Percentiles rank a stretch among this genome's conserved stretches.
Conservation (phyloP, 2,888 invertebrate species). For the Dasypolia templi region DNA sequence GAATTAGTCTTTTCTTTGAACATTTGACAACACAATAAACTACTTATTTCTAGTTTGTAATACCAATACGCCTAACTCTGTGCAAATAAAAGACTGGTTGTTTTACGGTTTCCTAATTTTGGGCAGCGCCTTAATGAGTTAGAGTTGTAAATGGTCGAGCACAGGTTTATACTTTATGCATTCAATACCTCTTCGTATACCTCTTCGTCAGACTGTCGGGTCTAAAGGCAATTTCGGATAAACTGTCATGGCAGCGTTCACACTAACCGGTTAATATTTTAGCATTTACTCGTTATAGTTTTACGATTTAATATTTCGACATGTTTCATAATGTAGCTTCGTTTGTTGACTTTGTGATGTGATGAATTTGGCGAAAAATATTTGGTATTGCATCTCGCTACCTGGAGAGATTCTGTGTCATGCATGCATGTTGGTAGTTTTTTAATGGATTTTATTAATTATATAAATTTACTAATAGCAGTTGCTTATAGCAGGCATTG, state of each 20-base stretch:
- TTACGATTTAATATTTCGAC: slow-evolving; percentile 51
- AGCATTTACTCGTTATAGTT: slow-evolving; percentile 46
- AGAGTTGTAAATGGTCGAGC: no score
- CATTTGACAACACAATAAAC: no score
- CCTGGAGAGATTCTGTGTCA: neutral
- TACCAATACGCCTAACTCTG: no score
- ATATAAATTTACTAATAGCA: neutral
- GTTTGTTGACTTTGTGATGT: slow-evolving; percentile 20
- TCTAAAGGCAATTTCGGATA: slow-evolving; percentile 51
- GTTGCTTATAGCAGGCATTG: neutral
- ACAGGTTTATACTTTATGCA: slow-evolving; percentile 11
- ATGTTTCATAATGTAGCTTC: slow-evolving; percentile 33
- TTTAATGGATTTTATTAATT: slow-evolving; percentile 24
- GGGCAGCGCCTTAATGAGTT: no score
- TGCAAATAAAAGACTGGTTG: no score
- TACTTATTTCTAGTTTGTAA: no score
- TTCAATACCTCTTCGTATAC: slow-evolving; percentile 25
- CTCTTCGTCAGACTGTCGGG: slow-evolving; percentile 53
- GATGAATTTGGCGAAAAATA: slow-evolving; percentile 3
- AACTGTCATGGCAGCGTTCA: slow-evolving; percentile 55
- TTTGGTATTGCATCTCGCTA: neutral
- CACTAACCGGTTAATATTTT: slow-evolving; percentile 65
- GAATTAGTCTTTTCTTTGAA: no score
- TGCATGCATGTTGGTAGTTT: neutral
- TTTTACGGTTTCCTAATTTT: no score